Evolutionary conservation across 2,797 vertebrate genomes (phyloP).

Genomic region (Urocyon cinereoargenteus): DNA sequence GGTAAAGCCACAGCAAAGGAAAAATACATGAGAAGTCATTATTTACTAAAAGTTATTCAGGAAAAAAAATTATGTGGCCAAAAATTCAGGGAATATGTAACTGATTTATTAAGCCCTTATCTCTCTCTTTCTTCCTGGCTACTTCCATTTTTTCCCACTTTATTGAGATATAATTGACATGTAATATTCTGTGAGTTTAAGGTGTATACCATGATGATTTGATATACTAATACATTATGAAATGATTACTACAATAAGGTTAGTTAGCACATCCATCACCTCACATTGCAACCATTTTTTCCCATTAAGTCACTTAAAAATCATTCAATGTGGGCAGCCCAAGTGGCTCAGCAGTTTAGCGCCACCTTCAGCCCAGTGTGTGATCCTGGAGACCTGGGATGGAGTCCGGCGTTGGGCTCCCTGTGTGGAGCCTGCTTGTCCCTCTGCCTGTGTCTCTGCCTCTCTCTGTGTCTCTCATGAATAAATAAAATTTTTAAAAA

Average conservation of each 20-base stretch:
- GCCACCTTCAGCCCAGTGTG: background rate
- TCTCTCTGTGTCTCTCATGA: background rate
- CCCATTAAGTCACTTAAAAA: constrained; percentile 29
- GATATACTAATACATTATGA: background rate
- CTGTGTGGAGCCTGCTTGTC: background rate
- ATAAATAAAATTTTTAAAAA: background rate
- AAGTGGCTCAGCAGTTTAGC: background rate
- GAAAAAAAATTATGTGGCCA: constrained; percentile 17
- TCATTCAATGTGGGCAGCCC: background rate
- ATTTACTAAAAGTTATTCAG: constrained; percentile 52
- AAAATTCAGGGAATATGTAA: background rate
- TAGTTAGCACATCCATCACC: background rate
- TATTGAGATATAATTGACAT: background rate
- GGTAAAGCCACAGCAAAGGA: constrained; percentile 18
- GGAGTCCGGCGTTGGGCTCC: background rate
- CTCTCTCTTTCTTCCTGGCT: background rate
- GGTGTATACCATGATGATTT: background rate
- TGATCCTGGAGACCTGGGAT: background rate
- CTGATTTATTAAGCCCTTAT: background rate
- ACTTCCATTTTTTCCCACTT: background rate
- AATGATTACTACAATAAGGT: background rate
- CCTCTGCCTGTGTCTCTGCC: background rate
- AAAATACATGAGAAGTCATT: constrained; percentile 21
- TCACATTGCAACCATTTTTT: background rate
- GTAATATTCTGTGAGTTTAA: background rate